Evolutionary conservation across 2,888 invertebrate species (phyloP), one percentile per base, ranked within the genome.

Genomic region (Pseudococcus viburni): DNA sequence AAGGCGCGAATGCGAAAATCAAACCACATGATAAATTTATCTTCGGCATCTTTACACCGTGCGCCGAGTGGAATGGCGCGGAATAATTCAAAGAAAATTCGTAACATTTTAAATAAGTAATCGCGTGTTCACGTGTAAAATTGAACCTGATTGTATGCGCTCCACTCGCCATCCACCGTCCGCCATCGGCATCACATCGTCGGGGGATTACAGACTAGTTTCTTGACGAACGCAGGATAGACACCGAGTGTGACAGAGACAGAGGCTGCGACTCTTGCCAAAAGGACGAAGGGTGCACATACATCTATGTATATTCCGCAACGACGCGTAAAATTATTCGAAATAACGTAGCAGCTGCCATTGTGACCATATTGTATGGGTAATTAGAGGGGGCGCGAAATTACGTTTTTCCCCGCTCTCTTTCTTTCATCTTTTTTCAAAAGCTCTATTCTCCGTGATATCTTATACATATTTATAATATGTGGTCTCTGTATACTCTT

Each of bases 41-140:
- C 64, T 64, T 64, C 19, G 64, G 64, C 64, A 64, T 64, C 64
- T 64, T 64, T 64, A 22, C 64, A 84, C 22, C 46, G 46, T 84
- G 84, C 9, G 73, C 73, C 33, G 73, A 73, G 73, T 73, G 73
- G 73, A 73, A 73, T 73, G 73, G 73, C 73, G 26, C 33, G 73
- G 73, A 73, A 73, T 73, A 73, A 73, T 73, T 73, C 17, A 26
- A 73, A 73, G 73, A 73, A 84, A 51, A 84, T 84, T 84, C 55
- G 48, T 22, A 84, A 83, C 80, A 83, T 83, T 83, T n/a, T 83
- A 85, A 59, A 42, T 59, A 85, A 55, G 85, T 85, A 85, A 85
- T 85, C 85, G 85, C 85, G 59, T 59, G 85, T 59, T 85, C 85
- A 85, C 85, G 59, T 64, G 85, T 85, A 85, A 85, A 85, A 85